Conservation (phyloP, 1,140 invertebrate genomes). For the Drosophila repletoides region DNA sequence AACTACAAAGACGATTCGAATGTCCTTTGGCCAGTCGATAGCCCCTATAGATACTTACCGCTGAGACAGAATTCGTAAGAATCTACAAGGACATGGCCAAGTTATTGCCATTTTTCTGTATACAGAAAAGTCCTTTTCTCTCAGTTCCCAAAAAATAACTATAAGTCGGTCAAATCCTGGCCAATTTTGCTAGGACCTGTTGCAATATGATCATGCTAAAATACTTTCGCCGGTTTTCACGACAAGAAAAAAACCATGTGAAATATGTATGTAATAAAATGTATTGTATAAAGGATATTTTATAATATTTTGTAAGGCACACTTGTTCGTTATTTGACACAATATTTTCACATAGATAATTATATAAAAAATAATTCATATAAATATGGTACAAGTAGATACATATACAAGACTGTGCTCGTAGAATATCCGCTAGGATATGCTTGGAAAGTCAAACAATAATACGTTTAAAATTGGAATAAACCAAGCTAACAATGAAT, state of each 20-base stretch:
- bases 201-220: background rate
- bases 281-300: slow-evolving; percentile 22
- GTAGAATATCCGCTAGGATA: slow-evolving; percentile 1
- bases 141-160: background rate
- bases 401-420: slow-evolving; percentile 1
- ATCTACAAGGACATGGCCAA: too few relatives aligned
- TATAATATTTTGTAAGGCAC: slow-evolving; percentile 37
- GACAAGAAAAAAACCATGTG: too few relatives aligned
- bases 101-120: too few relatives aligned
- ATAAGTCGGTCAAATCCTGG: background rate
- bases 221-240: background rate
- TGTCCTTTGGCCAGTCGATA: too few relatives aligned
- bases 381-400: slow-evolving; percentile 16
- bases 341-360: slow-evolving; percentile 17
- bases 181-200: background rate
- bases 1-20: too few relatives aligned
- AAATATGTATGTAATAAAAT: slow-evolving; percentile 11
- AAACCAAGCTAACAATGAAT: slow-evolving; percentile 21
- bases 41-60: too few relatives aligned
- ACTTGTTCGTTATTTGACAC: slow-evolving; percentile 41
- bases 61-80: too few relatives aligned
- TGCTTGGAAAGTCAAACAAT: background rate
- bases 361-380: background rate
- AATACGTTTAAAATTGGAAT: slow-evolving; percentile 29
- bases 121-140: too few relatives aligned